Evolutionary conservation across 2,888 invertebrate species (phyloP).

Genomic region (Limnephilus marmoratus): DNA sequence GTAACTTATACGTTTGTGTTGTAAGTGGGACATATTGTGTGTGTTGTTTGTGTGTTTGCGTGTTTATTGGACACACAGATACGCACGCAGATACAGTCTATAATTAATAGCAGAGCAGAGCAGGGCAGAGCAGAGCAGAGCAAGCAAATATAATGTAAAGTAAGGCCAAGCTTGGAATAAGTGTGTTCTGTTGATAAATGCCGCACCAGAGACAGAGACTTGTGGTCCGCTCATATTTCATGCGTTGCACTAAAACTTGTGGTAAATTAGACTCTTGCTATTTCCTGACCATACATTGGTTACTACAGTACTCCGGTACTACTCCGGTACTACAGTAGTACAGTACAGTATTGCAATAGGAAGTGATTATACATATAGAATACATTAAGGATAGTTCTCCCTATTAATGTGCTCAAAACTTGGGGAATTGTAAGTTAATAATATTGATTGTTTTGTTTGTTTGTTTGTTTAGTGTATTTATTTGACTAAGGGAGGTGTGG

Average conservation of each 20-base stretch:
- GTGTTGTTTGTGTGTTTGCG: constrained; percentile 1
- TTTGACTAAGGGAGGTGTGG: constrained; percentile 52
- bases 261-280: constrained; percentile 57
- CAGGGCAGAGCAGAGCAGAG: neutral
- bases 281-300: constrained; percentile 55
- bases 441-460: constrained; percentile 44
- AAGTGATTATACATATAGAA: constrained; percentile 57
- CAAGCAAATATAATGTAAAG: constrained; percentile 38
- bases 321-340: too few species aligned
- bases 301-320: too few species aligned
- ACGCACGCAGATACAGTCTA: too few species aligned
- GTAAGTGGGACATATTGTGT: neutral
- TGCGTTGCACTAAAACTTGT: constrained; percentile 60
- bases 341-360: constrained; percentile 65
- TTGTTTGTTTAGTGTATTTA: constrained; percentile 62
- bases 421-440: constrained; percentile 61
- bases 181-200: constrained; percentile 53
- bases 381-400: constrained; percentile 64
- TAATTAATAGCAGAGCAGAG: neutral
- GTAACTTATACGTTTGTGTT: neutral
- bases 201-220: constrained; percentile 63
- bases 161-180: constrained; percentile 21
- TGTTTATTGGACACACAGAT: neutral
- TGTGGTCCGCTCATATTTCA: constrained; percentile 65
- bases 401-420: constrained; percentile 64